phyloP scores from a whole-genome alignment of 2,113 vertebrate genomes.

The Pantherophis guttatus region DNA sequence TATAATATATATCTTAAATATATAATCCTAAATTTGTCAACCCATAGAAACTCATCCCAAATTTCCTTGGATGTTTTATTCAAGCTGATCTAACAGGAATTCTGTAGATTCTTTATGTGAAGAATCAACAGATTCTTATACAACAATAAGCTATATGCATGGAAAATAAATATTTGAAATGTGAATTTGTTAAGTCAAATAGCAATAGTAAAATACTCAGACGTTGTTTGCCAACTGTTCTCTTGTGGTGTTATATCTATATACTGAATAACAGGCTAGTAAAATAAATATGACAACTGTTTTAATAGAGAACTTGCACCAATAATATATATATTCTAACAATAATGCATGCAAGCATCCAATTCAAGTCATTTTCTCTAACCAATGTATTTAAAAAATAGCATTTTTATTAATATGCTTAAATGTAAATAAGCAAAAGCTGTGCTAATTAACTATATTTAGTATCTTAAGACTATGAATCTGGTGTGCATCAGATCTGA shows the following conservation, averaged over 20 bases:
- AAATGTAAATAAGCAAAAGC: background rate
- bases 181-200: conserved; percentile 56
- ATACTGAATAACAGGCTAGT: background rate
- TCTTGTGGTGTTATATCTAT: conserved; percentile 5
- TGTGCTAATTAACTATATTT: background rate
- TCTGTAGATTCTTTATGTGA: background rate
- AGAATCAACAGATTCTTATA: background rate
- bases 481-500: background rate
- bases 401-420: background rate
- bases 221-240: conserved; percentile 21
- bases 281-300: background rate
- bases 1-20: background rate
- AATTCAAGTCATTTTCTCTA: background rate
- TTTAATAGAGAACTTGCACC: background rate
- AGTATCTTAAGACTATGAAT: background rate
- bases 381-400: background rate
- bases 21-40: background rate
- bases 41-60: background rate
- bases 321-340: background rate
- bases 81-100: background rate
- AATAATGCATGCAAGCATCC: background rate
- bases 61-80: background rate
- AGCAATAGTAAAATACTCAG: conserved; percentile 44
- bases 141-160: background rate
- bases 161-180: conserved; percentile 61